Conservation (phyloP, 2,888 invertebrate genomes). For the Silvanus unidentatus region DNA sequence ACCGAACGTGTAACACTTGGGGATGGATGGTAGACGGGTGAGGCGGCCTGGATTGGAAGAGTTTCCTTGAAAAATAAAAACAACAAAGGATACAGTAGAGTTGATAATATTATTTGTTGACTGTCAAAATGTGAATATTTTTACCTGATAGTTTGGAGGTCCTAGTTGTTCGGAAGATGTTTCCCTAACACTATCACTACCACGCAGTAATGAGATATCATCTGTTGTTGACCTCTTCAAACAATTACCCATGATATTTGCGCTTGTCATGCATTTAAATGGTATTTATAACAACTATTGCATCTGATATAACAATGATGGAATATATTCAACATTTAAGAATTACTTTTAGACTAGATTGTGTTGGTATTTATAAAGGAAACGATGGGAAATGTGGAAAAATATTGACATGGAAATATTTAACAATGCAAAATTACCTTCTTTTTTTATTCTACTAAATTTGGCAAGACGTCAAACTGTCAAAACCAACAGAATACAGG, state of each 20-base stretch:
- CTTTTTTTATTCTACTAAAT: slow-evolving; percentile 21
- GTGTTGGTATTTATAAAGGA: slow-evolving; percentile 13
- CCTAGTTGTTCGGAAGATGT: slow-evolving; percentile 56
- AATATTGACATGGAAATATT: slow-evolving; percentile 24
- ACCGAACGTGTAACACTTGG: slow-evolving; percentile 58
- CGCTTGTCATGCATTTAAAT: slow-evolving; percentile 38
- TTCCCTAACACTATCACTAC: slow-evolving; percentile 53
- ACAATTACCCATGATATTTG: slow-evolving; percentile 61
- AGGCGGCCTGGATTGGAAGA: slow-evolving; percentile 48
- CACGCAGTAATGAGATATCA: slow-evolving; percentile 58
- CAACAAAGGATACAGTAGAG: background rate
- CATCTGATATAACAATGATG: slow-evolving; percentile 22
- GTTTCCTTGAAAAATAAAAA: slow-evolving; percentile 37
- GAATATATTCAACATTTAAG: slow-evolving; percentile 20
- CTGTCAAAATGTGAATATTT: too few relatives aligned
- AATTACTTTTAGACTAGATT: slow-evolving; percentile 11
- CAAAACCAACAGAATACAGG: too few relatives aligned
- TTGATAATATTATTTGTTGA: background rate
- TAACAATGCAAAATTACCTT: slow-evolving; percentile 25
- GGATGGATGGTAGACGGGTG: slow-evolving; percentile 63
- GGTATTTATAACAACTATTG: slow-evolving; percentile 22
- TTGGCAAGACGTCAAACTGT: slow-evolving; percentile 15
- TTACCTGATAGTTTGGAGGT: slow-evolving; percentile 54
- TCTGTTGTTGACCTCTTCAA: slow-evolving; percentile 60
- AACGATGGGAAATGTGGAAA: slow-evolving; percentile 19